phyloP scores from a whole-genome alignment of 2,888 invertebrate genomes.

The Tipula confusa region DNA sequence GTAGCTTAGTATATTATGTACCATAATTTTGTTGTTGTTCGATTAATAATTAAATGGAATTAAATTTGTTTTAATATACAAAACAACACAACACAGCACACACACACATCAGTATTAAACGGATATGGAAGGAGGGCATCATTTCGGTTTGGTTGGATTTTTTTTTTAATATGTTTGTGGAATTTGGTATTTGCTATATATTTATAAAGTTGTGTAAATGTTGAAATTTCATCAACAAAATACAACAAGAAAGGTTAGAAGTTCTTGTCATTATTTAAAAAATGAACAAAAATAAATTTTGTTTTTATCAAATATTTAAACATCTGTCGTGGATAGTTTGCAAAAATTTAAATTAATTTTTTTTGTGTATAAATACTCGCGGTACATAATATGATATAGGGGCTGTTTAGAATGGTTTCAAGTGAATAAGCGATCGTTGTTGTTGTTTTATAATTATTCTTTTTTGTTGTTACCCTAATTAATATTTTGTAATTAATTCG shows the following conservation, averaged over 20 bases:
- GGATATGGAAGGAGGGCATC: not conserved
- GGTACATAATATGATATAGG: not conserved
- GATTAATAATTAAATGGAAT: conserved; percentile 20
- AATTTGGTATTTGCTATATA: not conserved
- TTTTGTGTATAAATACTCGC: not conserved
- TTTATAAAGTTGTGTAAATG: not conserved
- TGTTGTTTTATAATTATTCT: not conserved
- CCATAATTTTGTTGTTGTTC: not conserved
- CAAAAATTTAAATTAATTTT: not conserved
- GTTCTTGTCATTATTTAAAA: not conserved
- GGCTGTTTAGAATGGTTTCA: not conserved
- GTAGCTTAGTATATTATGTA: no score
- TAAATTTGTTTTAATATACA: not conserved
- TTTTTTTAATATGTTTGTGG: not conserved
- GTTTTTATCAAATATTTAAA: not conserved
- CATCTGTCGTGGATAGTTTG: not conserved
- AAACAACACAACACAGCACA: not conserved
- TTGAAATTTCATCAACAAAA: not conserved
- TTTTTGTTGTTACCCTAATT: not conserved
- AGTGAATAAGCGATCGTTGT: no score
- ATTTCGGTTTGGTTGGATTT: no score
- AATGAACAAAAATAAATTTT: not conserved
- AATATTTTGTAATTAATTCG: conserved; percentile 12
- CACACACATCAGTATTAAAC: not conserved
- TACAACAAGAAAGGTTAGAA: not conserved